A percentile compares a stretch with the other conserved stretches of the same genome.
Evolutionary conservation across 1,140 invertebrate species (phyloP).

Genomic region (Drosophila funebris): DNA sequence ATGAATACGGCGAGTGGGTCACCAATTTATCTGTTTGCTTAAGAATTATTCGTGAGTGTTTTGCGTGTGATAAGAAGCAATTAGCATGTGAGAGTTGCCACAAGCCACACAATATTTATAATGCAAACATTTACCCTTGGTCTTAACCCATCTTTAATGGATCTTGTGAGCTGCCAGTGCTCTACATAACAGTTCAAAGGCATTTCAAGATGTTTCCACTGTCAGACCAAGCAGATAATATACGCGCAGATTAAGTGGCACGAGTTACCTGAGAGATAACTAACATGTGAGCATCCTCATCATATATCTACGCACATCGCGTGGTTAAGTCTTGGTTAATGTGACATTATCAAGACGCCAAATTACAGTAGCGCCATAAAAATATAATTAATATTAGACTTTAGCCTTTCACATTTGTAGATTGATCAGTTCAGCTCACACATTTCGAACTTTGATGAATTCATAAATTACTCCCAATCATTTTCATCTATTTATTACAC

Average conservation of each 20-base stretch:
- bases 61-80: slow-evolving; percentile 31
- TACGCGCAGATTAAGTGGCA: slow-evolving; percentile 19
- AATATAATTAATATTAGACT: background rate
- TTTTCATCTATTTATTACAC: slow-evolving; percentile 6
- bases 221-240: background rate
- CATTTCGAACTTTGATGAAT: background rate
- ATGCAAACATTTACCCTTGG: slow-evolving; percentile 18
- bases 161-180: background rate
- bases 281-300: too few species aligned
- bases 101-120: background rate
- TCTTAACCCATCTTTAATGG: background rate
- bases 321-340: background rate
- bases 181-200: background rate
- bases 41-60: slow-evolving; percentile 3
- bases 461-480: slow-evolving; percentile 14
- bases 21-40: slow-evolving; percentile 25
- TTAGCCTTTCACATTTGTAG: background rate
- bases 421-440: slow-evolving; percentile 1
- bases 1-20: slow-evolving; percentile 25
- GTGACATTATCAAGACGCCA: background rate
- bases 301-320: background rate
- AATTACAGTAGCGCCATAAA: background rate
- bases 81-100: slow-evolving; percentile 16
- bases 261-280: slow-evolving; percentile 12
- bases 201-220: slow-evolving; percentile 9